These are phyloP conservation scores for Neolamprologus fasciatus DNA, from an alignment of 2,113 vertebrate species.

Conservation along the genomic window DNA sequence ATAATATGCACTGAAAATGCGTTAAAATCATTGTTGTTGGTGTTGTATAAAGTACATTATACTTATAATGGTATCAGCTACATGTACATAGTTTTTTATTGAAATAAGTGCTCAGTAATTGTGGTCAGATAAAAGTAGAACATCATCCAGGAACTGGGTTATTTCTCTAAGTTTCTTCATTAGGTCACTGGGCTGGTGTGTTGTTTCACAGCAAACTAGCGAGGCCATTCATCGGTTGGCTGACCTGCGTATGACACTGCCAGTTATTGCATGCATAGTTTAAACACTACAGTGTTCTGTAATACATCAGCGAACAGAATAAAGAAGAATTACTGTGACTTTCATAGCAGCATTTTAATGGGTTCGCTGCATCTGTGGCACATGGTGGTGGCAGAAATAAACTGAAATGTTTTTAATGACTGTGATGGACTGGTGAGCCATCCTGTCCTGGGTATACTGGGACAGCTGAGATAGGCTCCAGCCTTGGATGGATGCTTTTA, in stretches of 20 bases:
- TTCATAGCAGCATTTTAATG: neutral
- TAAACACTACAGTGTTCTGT: neutral
- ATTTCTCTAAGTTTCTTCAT: neutral
- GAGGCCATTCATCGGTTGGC: neutral
- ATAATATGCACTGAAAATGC: neutral
- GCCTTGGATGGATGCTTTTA: neutral
- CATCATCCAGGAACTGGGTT: neutral
- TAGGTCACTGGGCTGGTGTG: neutral
- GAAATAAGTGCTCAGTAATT: neutral
- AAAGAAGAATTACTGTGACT: neutral
- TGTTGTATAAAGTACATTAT: neutral
- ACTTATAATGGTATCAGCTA: neutral
- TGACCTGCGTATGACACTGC: neutral
- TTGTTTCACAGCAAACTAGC: neutral
- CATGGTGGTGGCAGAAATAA: neutral
- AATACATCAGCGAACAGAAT: neutral
- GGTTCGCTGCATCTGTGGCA: neutral
- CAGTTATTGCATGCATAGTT: neutral
- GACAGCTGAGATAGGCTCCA: neutral
- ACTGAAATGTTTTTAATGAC: neutral
- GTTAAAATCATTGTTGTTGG: neutral
- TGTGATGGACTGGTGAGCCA: neutral
- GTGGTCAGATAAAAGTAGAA: neutral
- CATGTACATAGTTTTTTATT: neutral
- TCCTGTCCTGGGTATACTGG: neutral